phyloP scores from a whole-genome alignment of 2,888 invertebrate genomes.

The Morpho achilles region DNA sequence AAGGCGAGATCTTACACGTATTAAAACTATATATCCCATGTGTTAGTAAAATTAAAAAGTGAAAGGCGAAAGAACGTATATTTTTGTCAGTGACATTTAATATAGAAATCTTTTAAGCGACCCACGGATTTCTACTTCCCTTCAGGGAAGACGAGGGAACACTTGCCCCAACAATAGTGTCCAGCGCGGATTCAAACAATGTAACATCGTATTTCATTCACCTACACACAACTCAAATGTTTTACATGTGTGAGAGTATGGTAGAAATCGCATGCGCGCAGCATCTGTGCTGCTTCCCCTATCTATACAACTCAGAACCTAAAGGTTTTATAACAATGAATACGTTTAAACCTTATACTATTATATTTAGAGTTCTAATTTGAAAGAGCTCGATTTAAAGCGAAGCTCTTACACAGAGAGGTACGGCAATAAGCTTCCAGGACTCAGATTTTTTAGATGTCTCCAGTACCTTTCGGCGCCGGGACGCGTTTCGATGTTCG shows the following conservation, averaged over 20 bases:
- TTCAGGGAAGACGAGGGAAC: slow-evolving; percentile 32
- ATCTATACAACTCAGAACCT: slow-evolving; percentile 36
- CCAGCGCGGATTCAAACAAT: slow-evolving; percentile 60
- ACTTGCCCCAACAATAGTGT: slow-evolving; percentile 65
- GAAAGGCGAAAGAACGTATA: neutral
- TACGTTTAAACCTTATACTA: slow-evolving; percentile 27
- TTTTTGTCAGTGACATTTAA: slow-evolving; percentile 10
- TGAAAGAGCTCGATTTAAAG: slow-evolving; percentile 17
- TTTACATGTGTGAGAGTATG: slow-evolving; percentile 35
- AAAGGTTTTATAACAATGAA: slow-evolving; percentile 31
- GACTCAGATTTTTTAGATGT: slow-evolving; percentile 74
- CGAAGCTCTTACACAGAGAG: slow-evolving; percentile 51
- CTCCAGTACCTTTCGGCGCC: slow-evolving; percentile 52
- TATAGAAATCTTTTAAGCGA: slow-evolving; percentile 15
- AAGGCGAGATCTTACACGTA: too few relatives aligned
- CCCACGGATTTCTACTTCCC: slow-evolving; percentile 31
- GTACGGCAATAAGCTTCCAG: slow-evolving; percentile 69
- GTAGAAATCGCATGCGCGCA: slow-evolving; percentile 69
- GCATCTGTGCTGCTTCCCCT: slow-evolving; percentile 71
- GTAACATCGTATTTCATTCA: slow-evolving; percentile 38
- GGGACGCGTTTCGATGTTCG: slow-evolving; percentile 50
- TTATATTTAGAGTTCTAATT: slow-evolving; percentile 27
- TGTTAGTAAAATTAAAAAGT: too few relatives aligned
- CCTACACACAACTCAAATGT: slow-evolving; percentile 38
- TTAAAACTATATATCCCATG: too few relatives aligned